A percentile compares a stretch with the other conserved stretches of the same genome.
These are phyloP conservation scores for Aselliscus stoliczkanus DNA, from an alignment of 2,797 vertebrate genomes.

Conservation along the genomic window DNA sequence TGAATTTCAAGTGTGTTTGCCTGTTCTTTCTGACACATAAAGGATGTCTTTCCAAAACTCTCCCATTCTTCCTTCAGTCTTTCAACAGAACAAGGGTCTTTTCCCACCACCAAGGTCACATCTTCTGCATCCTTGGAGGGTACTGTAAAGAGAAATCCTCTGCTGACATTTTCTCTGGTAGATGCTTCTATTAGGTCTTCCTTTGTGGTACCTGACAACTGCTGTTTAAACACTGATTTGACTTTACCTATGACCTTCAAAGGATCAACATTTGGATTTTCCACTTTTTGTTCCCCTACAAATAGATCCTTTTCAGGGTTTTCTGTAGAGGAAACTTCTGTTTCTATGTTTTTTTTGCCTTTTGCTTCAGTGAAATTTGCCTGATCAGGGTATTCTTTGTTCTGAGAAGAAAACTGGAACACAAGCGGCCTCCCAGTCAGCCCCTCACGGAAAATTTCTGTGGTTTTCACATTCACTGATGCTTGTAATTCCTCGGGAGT, in stretches of 20 bases:
- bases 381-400: not conserved
- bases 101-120: not conserved
- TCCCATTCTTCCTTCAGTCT: slow-evolving; percentile 4
- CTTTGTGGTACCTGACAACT: not conserved
- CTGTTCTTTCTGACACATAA: slow-evolving; percentile 1
- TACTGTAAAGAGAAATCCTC: not conserved
- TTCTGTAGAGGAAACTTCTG: not conserved
- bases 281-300: slow-evolving; percentile 33
- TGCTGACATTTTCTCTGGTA: not conserved
- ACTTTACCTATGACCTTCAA: not conserved
- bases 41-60: not conserved
- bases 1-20: not conserved
- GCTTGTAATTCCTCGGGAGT: slow-evolving; percentile 51
- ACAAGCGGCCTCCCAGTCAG: slow-evolving; percentile 41
- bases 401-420: slow-evolving; percentile 32
- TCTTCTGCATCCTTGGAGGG: slow-evolving; percentile 47
- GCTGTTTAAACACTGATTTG: slow-evolving; percentile 49
- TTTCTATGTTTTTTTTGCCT: slow-evolving; percentile 50
- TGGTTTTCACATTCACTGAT: not conserved
- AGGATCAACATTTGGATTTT: not conserved
- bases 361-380: slow-evolving; percentile 30
- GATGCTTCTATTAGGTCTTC: not conserved
- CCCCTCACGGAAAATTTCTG: not conserved
- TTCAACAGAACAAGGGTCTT: not conserved
- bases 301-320: not conserved